Percentiles rank a stretch among this genome's conserved stretches.
phyloP scores from a whole-genome alignment of 1,140 invertebrate species.

The Penaeus vannamei region DNA sequence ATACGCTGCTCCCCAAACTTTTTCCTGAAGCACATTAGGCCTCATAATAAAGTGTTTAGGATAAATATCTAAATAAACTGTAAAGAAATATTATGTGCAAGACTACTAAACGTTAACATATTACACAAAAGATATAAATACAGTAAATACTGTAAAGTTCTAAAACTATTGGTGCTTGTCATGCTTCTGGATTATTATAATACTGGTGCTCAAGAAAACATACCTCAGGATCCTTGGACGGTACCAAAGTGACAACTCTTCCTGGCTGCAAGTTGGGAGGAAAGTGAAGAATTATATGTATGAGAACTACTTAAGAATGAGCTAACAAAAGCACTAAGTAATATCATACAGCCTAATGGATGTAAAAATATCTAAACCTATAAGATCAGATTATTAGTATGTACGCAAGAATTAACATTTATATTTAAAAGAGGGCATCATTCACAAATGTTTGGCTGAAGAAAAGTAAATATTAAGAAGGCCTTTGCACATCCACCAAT shows the following conservation, averaged over 20 bases:
- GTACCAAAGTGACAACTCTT: conserved; percentile 88
- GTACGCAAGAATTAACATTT: no score
- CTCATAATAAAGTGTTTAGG: not conserved
- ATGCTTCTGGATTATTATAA: conserved; percentile 40
- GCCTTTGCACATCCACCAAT: no score
- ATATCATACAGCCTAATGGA: no score
- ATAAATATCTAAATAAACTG: not conserved
- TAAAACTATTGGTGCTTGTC: conserved; percentile 14
- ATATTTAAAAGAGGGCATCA: no score
- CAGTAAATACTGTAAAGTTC: not conserved
- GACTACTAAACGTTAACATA: not conserved
- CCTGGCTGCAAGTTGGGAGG: conserved; percentile 80
- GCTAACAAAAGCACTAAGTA: no score
- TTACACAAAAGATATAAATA: not conserved
- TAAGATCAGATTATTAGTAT: no score
- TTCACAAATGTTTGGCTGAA: no score
- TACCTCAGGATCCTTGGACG: conserved; percentile 77
- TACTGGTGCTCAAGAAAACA: conserved; percentile 68
- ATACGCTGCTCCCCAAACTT: conserved; percentile 69
- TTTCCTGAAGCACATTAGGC: conserved; percentile 56
- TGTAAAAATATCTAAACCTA: no score
- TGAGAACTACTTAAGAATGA: not conserved
- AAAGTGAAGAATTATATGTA: not conserved
- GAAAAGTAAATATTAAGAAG: no score
- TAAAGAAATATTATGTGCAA: conserved; percentile 16